Base-by-base conservation (phyloP, 2,113 vertebrate genomes). In the Brevimyrus niger region DNA sequence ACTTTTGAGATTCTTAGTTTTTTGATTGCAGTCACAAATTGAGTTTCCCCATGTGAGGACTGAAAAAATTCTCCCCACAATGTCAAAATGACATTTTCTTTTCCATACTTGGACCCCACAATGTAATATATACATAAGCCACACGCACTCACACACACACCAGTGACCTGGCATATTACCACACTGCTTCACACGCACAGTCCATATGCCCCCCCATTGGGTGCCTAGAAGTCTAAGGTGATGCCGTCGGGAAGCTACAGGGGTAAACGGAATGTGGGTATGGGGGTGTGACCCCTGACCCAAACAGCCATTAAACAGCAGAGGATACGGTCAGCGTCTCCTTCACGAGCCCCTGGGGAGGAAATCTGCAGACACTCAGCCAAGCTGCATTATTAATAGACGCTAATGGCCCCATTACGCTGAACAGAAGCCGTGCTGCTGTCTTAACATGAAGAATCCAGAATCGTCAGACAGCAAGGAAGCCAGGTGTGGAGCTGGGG, bases 331-430 rank as follows among this genome's bases (percentile, higher is more conserved):
- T 93, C 94, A 92, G 93, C 93, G 93, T 96, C 96, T 95, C 92
- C 94, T 96, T 95, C 92, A 95, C 93, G 92, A 93, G 93, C 93
- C 94, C 95, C 91, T 90, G 90, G 94, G 94, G 94, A 93, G 93
- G 87, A 91, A 92, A 89, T 93, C 93, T 95, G 95, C 90, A 94
- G 93, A 94, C 95, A 96, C 96, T 97, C 95, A 96, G 95, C 96
- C 93, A 61, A 90, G 93, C 93, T 96, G 96, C 96, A 95, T 97
- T 96, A 96, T 96, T 97, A 96, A 97, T 95, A 96, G 96, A 95
- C 95, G 96, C 94, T 96, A 97, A 97, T 96, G 96, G 96, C 93
- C 93, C 96, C 95, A 95, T 96, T 95, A 96, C 94, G 96, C 92
- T 65, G 48, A 91, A 94, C 90, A 95, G 93, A 90, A 94, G 93